phyloP scores from a whole-genome alignment of 2,797 vertebrate species.

The Emys orbicularis region DNA sequence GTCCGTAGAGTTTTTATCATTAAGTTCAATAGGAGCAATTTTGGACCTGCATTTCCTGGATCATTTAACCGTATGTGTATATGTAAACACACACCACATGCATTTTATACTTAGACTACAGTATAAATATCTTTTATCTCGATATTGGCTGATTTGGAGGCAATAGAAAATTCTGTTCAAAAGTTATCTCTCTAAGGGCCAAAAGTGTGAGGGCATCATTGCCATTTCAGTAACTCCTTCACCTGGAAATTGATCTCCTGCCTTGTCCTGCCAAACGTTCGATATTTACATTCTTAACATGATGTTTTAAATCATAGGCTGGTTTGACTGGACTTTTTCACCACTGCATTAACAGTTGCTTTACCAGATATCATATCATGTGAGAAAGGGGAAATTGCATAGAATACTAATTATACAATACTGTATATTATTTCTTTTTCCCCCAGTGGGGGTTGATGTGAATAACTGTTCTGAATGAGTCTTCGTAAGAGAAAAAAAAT shows the following conservation, averaged over 20 bases:
- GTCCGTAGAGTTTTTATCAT: background rate
- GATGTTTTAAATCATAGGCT: background rate
- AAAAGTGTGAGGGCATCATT: background rate
- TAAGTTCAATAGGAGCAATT: background rate
- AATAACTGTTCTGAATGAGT: background rate
- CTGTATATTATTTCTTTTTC: background rate
- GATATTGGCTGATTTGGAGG: background rate
- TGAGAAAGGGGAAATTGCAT: background rate
- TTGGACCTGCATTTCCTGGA: background rate
- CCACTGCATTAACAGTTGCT: background rate
- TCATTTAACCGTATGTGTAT: background rate
- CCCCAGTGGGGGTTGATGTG: background rate
- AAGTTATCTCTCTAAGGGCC: background rate
- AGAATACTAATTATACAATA: background rate
- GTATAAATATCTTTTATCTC: background rate
- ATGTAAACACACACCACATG: background rate
- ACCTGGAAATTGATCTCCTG: background rate
- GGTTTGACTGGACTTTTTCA: conserved; percentile 17
- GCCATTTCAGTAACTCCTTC: background rate
- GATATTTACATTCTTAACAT: background rate
- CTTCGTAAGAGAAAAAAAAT: background rate
- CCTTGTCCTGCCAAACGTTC: accelerated
- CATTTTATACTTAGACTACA: background rate
- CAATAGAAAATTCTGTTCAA: background rate
- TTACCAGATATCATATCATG: background rate